Evolutionary conservation across 2,113 vertebrate species (phyloP), one percentile per base, ranked within the genome.

Genomic region (Oryctolagus cuniculus): DNA sequence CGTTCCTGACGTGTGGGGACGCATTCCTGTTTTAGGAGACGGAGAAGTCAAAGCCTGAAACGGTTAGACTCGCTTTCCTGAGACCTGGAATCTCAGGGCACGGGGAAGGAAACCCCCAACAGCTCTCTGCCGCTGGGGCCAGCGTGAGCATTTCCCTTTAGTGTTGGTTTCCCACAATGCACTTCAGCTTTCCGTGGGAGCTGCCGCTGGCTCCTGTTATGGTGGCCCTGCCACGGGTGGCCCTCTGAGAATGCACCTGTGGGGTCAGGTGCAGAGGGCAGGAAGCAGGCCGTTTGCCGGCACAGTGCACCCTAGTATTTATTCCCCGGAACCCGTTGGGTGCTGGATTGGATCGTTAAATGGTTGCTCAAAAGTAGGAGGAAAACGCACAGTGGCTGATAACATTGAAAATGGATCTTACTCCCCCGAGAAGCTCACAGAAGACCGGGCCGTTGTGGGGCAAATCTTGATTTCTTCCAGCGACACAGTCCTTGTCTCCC

Each of bases 21-120:
- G 95, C 9, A 34, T 70, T 87, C 72, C 36, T 94, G 72, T 93
- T 94, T 94, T 95, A 94, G 96, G 78, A 97, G 93, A 70, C 16
- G 94, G 75, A 53, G 44, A 64, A 96, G 96, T 64, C 25, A 84
- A 97, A 95, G 55, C 16, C 34, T 92, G 75, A 70, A 89, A 92
- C 73, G 95, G 95, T 4, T 66, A 82, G 44, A 44, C 44, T 44
- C 44, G 44, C 44, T 44, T 44, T 44, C 44, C 44, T 44, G 44
- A 44, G 44, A 44, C 44, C 44, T 44, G 44, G 44, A 38, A 44
- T 7, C 44, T 44, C 44, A 44, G 44, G 44, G 44, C 44, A 44
- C 38, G 44, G 44, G 7, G 44, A 44, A 44, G 44, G 44, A 44
- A 44, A 44, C 44, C 6, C 44, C 44, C 44, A 6, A 44, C 44